Evolutionary conservation across 1,140 invertebrate genomes (phyloP).

Genomic region (Lepidurus packardi): DNA sequence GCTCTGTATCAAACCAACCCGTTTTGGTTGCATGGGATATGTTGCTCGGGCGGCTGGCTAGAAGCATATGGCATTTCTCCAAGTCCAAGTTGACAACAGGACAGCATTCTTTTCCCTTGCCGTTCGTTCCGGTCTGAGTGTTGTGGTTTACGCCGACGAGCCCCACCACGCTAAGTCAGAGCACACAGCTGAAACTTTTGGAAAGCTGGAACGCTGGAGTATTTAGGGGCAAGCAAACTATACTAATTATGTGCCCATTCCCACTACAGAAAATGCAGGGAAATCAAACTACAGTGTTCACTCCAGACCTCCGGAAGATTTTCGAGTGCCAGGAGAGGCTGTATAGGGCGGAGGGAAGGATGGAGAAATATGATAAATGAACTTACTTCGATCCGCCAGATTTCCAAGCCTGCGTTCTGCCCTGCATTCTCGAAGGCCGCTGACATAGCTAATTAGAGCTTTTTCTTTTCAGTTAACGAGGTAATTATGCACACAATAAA

Average conservation of each 20-base stretch:
- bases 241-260: background rate
- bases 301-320: background rate
- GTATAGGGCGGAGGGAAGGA: background rate
- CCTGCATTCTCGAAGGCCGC: conserved; percentile 51
- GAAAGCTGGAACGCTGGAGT: background rate
- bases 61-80: conserved; percentile 1
- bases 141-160: background rate
- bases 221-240: background rate
- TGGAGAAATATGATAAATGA: conserved; percentile 26
- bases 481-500: background rate
- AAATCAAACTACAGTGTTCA: background rate
- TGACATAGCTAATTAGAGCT: conserved; percentile 31
- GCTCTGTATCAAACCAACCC: background rate
- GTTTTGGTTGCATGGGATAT: background rate
- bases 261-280: background rate
- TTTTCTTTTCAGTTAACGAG: conserved; percentile 32
- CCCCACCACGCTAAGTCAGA: background rate
- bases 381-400: conserved; percentile 63
- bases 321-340: background rate
- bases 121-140: background rate
- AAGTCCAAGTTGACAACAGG: background rate
- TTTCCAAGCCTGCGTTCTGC: conserved; percentile 54
- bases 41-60: too few relatives aligned
- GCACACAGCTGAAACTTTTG: background rate
- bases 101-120: background rate